A percentile compares a stretch with the other conserved stretches of the same genome.
phyloP scores from a whole-genome alignment of 2,888 invertebrate genomes.

The Mimachlamys varia region DNA sequence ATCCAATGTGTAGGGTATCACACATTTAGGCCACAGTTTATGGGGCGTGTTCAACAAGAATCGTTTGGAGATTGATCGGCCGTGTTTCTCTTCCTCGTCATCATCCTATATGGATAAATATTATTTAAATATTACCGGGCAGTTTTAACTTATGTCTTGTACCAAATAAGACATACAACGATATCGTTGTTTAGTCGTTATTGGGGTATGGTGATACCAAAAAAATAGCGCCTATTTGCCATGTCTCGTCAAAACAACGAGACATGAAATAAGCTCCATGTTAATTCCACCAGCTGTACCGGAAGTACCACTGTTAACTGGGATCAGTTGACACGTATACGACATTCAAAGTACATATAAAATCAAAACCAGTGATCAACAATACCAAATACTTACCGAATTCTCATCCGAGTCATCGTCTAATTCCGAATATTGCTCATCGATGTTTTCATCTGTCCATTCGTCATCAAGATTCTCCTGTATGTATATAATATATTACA shows the following conservation, averaged over 20 bases:
- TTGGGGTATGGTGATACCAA: too few relatives aligned
- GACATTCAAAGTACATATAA: too few relatives aligned
- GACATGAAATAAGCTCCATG: too few relatives aligned
- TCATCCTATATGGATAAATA: background rate
- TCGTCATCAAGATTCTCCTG: slow-evolving; percentile 2
- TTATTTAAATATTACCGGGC: background rate
- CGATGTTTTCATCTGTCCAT: background rate
- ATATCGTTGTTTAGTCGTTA: too few relatives aligned
- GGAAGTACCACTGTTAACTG: too few relatives aligned
- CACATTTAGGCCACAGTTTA: background rate
- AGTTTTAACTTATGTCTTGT: background rate
- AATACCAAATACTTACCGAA: background rate
- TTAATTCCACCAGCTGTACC: too few relatives aligned
- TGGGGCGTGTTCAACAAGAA: background rate
- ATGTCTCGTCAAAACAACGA: too few relatives aligned
- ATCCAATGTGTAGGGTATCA: background rate
- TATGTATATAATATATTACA: background rate
- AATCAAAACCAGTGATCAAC: too few relatives aligned
- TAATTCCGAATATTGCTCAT: background rate
- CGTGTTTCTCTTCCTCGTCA: background rate
- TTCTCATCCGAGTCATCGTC: background rate
- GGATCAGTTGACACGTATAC: too few relatives aligned
- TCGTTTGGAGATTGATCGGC: background rate
- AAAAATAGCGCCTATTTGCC: too few relatives aligned
- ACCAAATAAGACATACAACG: background rate